Percentiles rank a stretch among this genome's conserved stretches.
Evolutionary conservation across 2,113 vertebrate species (phyloP).

Genomic region (Sinosuthora webbiana): DNA sequence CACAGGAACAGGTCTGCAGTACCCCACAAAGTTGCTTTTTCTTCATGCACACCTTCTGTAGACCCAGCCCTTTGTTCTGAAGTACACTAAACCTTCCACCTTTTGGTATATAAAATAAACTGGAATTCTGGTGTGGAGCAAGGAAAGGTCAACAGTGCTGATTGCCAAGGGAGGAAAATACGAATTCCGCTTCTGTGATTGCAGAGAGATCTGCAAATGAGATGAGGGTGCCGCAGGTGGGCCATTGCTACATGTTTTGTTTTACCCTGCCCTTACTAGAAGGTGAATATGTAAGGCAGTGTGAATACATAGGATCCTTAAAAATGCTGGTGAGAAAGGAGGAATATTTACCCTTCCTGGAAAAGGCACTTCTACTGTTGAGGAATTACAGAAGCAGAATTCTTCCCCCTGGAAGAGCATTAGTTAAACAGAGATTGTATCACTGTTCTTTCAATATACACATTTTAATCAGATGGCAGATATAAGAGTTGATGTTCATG

Average conservation of each 20-base stretch:
- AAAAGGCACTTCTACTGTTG: neutral
- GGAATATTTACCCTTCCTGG: neutral
- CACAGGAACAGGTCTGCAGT: neutral
- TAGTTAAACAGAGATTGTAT: neutral
- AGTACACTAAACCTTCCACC: neutral
- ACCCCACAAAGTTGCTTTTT: neutral
- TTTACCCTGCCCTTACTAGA: neutral
- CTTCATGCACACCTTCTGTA: neutral
- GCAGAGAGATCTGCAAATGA: neutral
- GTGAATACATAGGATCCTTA: neutral
- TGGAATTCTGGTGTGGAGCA: neutral
- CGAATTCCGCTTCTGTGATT: neutral
- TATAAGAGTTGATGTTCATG: neutral
- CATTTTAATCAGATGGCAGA: neutral
- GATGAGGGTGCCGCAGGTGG: neutral
- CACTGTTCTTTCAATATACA: neutral
- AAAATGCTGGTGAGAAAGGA: neutral
- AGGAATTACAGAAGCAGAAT: neutral
- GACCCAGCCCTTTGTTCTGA: neutral
- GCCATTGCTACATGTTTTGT: neutral
- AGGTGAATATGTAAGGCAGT: neutral
- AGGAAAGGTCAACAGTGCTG: neutral
- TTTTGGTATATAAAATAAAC: neutral
- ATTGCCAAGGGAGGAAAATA: neutral
- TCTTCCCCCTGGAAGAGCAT: neutral